phyloP scores from a whole-genome alignment of 1,140 invertebrate genomes.

The Heliconius melpomene region DNA sequence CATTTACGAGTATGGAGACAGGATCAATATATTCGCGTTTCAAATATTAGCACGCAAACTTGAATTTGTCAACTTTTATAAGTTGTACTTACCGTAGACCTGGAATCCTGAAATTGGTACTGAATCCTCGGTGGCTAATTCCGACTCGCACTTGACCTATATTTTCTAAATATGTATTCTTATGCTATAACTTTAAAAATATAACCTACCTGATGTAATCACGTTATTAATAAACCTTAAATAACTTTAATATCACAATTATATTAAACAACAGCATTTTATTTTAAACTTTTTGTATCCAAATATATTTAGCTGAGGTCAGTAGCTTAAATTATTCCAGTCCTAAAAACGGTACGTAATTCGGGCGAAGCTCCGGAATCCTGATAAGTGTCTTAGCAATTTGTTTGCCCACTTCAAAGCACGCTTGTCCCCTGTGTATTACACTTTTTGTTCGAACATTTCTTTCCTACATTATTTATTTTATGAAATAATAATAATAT shows the following conservation, averaged over 20 bases:
- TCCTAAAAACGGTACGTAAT: slow-evolving; percentile 54
- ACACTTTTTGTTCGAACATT: slow-evolving; percentile 40
- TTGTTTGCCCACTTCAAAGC: slow-evolving; percentile 74
- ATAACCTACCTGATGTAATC: too few relatives aligned
- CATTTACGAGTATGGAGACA: too few relatives aligned
- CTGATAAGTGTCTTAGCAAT: slow-evolving; percentile 68
- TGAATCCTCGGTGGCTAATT: too few relatives aligned
- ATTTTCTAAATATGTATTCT: too few relatives aligned
- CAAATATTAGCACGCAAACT: too few relatives aligned
- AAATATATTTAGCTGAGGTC: not conserved
- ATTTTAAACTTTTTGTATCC: not conserved
- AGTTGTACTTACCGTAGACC: too few relatives aligned
- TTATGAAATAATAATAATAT: not conserved
- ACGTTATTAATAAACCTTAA: too few relatives aligned
- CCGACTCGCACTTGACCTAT: too few relatives aligned
- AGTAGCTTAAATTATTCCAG: slow-evolving; percentile 1
- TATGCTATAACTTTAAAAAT: too few relatives aligned
- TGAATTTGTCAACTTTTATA: too few relatives aligned
- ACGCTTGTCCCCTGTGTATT: slow-evolving; percentile 37
- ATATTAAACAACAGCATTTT: not conserved
- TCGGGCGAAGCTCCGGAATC: slow-evolving; percentile 66
- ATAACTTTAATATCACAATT: not conserved
- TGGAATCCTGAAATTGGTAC: too few relatives aligned
- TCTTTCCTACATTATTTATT: slow-evolving; percentile 21
- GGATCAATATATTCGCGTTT: too few relatives aligned